Percentiles rank a stretch among this genome's conserved stretches.
These are phyloP conservation scores for Hypselothyrea guttata DNA, from an alignment of 2,888 invertebrate genomes.

Conservation along the genomic window DNA sequence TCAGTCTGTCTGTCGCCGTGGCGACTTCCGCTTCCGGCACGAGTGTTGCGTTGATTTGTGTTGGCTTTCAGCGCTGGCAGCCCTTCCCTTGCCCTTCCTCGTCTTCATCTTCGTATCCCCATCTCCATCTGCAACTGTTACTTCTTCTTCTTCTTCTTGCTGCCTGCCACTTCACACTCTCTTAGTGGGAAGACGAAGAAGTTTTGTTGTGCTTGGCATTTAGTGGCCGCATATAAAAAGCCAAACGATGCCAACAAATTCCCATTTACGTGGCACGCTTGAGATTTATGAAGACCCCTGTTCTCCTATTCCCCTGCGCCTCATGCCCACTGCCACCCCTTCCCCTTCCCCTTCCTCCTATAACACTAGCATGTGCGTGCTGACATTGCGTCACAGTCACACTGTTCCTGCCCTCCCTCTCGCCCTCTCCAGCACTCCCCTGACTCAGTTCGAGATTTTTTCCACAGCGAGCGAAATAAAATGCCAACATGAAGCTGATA, in stretches of 20 bases:
- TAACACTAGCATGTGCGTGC: constrained; percentile 51
- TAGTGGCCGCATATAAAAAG: constrained; percentile 58
- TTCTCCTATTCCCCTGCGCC: not conserved
- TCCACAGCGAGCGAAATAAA: constrained; percentile 56
- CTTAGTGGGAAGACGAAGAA: not conserved
- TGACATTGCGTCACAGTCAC: constrained; percentile 48
- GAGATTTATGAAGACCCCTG: constrained; percentile 63
- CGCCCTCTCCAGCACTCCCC: not conserved
- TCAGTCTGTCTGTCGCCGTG: constrained; percentile 29
- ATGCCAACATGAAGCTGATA: constrained; percentile 73
- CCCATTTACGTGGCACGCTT: constrained; percentile 64
- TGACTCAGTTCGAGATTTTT: constrained; percentile 57
- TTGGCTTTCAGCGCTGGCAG: constrained; percentile 52
- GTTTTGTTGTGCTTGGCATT: constrained; percentile 61
- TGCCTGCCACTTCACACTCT: not conserved
- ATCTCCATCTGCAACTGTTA: not conserved
- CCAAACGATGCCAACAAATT: constrained; percentile 59
- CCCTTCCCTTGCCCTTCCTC: constrained; percentile 23
- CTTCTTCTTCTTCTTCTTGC: not conserved
- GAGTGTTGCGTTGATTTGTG: constrained; percentile 62
- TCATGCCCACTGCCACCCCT: not conserved
- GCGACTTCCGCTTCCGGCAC: constrained; percentile 70
- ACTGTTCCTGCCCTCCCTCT: not conserved
- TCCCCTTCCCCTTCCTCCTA: not conserved
- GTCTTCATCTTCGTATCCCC: not conserved